These are phyloP conservation scores for Belgica antarctica DNA, from an alignment of 2,888 invertebrate species.

Conservation along the genomic window DNA sequence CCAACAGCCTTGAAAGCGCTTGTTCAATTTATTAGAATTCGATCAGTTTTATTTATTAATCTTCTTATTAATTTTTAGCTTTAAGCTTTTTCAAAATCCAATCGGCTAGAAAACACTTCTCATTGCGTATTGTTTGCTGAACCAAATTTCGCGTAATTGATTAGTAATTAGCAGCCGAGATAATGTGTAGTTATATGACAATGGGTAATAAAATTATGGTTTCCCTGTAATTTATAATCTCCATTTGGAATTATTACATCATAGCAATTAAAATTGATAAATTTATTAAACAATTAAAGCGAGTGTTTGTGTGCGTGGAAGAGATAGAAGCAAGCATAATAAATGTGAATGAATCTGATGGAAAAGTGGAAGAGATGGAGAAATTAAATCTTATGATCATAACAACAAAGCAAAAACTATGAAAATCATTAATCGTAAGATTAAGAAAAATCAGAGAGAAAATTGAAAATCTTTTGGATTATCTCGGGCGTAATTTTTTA, in stretches of 20 bases:
- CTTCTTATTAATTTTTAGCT: background rate
- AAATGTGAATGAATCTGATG: background rate
- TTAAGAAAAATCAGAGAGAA: background rate
- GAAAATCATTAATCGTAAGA: background rate
- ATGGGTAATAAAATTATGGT: constrained; percentile 20
- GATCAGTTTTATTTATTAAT: background rate
- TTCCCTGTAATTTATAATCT: constrained; percentile 27
- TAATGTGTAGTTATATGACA: background rate
- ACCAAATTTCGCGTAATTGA: constrained; percentile 16
- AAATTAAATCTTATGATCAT: background rate
- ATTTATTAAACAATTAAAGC: constrained; percentile 27
- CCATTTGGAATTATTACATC: constrained; percentile 33
- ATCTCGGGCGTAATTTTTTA: background rate
- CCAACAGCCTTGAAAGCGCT: no score
- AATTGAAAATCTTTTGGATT: background rate
- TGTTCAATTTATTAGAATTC: no score
- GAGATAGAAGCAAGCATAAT: background rate
- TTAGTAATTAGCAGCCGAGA: background rate
- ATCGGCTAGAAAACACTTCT: background rate
- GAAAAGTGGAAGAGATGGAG: background rate
- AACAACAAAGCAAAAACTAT: background rate
- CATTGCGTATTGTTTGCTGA: constrained; percentile 11
- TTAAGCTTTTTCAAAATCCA: no score
- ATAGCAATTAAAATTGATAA: constrained; percentile 40
- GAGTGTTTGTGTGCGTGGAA: constrained; percentile 27